Evolutionary conservation across 1,140 invertebrate species (phyloP).

Genomic region (Parapsyche elsis): DNA sequence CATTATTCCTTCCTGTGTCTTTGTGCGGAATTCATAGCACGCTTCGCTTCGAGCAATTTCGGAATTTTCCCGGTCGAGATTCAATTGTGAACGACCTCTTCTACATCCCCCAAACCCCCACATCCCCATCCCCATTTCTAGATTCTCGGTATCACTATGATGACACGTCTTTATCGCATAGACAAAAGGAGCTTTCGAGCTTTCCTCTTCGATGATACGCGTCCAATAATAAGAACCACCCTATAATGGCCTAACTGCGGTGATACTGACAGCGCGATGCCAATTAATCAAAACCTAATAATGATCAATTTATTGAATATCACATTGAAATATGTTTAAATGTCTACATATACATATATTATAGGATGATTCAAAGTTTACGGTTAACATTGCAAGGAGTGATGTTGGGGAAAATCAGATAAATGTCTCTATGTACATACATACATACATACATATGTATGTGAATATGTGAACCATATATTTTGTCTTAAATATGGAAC

Average conservation of each 20-base stretch:
- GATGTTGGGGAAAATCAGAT: too few relatives aligned
- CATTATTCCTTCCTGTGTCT: neutral
- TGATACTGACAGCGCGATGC: neutral
- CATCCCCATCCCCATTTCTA: too few relatives aligned
- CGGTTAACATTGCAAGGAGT: too few relatives aligned
- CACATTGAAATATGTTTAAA: too few relatives aligned
- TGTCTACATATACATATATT: too few relatives aligned
- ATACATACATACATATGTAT: too few relatives aligned
- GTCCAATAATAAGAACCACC: neutral
- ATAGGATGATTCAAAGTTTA: too few relatives aligned
- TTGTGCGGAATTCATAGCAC: neutral
- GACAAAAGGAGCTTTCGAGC: slow-evolving; percentile 11
- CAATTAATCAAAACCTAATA: neutral
- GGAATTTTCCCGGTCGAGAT: slow-evolving; percentile 6
- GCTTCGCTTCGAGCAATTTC: neutral
- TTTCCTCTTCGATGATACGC: neutral
- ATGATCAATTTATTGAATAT: neutral
- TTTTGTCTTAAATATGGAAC: too few relatives aligned
- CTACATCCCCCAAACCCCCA: neutral
- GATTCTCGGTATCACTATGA: neutral
- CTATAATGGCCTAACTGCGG: neutral
- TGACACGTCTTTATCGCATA: slow-evolving; percentile 27
- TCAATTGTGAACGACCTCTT: slow-evolving; percentile 12
- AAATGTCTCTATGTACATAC: too few relatives aligned
- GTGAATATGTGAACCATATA: too few relatives aligned